phyloP scores from a whole-genome alignment of 1,140 invertebrate genomes.

The Neodiprion lecontei region DNA sequence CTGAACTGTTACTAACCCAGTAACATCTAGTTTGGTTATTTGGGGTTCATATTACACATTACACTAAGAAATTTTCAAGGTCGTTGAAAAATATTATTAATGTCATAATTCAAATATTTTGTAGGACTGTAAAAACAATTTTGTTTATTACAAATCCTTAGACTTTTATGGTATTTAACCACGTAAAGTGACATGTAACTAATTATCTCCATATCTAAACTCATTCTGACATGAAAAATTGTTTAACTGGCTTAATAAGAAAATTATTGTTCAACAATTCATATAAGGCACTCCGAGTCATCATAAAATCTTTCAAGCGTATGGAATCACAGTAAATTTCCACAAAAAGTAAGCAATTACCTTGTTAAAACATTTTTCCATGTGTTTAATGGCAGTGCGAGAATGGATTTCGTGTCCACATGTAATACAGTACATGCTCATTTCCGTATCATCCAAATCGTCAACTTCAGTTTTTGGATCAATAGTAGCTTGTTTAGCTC shows the following conservation, averaged over 20 bases:
- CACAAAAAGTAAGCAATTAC: conserved; percentile 46
- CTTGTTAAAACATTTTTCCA: conserved; percentile 96
- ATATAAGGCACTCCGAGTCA: too few relatives aligned
- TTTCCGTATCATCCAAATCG: conserved; percentile 80
- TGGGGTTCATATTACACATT: too few relatives aligned
- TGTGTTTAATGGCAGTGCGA: conserved; percentile 87
- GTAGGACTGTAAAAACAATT: too few relatives aligned
- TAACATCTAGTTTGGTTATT: too few relatives aligned
- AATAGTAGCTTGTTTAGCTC: conserved; percentile 74
- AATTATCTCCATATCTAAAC: conserved; percentile 10
- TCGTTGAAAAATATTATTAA: background rate
- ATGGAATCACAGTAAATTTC: background rate
- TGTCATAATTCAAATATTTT: background rate
- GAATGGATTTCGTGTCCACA: conserved; percentile 94
- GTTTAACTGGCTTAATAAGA: too few relatives aligned
- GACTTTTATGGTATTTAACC: too few relatives aligned
- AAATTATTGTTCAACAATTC: too few relatives aligned
- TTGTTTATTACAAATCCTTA: too few relatives aligned
- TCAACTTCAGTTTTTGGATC: conserved; percentile 69
- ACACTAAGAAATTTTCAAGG: too few relatives aligned
- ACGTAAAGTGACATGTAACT: too few relatives aligned
- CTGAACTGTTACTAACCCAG: too few relatives aligned
- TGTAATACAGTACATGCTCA: conserved; percentile 94
- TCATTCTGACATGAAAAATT: conserved; percentile 14
- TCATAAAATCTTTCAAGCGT: background rate